Evolutionary conservation across 2,888 invertebrate genomes (phyloP), one percentile per base, ranked within the genome.

Genomic region (Hesperia comma): DNA sequence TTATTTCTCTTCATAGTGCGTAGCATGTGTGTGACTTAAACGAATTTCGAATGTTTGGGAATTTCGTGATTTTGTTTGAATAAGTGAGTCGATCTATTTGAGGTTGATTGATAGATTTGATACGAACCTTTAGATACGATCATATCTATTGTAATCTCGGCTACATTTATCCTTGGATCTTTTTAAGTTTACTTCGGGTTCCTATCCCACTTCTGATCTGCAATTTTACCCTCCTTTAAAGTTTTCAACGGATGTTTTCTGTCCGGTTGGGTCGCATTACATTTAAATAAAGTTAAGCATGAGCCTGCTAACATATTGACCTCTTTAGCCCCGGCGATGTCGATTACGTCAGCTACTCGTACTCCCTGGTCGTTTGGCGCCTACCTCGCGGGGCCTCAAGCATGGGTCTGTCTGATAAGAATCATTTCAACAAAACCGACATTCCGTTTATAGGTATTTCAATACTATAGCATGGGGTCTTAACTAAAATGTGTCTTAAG

Each of bases 321-420:
- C 66, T 66, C 66, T 66, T 66, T 66, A 66, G 54, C 33, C 60
- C 58, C 43, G n/a, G 15, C 58, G 41, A 41, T 58, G 58, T 33
- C 19, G 66, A 46, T 66, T 60, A 61, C 66, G 60, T 66, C 66
- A 66, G 6, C 58, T 60, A 55, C 61, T 54, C 58, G 64, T 64
- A 49, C 60, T 60, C 60, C 58, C 49, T 19, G 60, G 17, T 6
- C 19, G 17, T 14, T 41, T 12, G 41, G 66, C 54, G 66, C 60
- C 66, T 66, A 60, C 66, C 66, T 54, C n/a, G 53, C 66, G 66
- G 66, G 37, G 66, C 66, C 66, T 66, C 66, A 60, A 64, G 53
- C 66, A 66, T 60, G 66, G 66, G 66, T 54, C 64, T 46, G 41
- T 17, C n/a, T 66, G 66, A 66, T 66, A 66, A 66, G 60, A 46